Percentiles rank a stretch among this genome's conserved stretches.
phyloP scores from a whole-genome alignment of 2,888 invertebrate species.

The Nyleta sp. region DNA sequence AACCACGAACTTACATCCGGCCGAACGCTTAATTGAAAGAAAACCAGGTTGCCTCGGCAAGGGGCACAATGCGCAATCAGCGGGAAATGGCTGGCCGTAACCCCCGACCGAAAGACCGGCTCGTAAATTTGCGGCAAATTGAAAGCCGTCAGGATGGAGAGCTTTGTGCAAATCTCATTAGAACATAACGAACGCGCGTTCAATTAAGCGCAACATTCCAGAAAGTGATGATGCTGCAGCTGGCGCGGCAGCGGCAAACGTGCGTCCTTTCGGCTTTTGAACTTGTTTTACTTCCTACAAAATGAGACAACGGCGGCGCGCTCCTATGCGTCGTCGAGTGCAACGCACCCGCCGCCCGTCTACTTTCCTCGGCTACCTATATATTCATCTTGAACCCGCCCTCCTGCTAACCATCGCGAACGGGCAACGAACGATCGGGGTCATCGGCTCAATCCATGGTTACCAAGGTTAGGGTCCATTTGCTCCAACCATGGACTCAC shows the following conservation, averaged over 20 bases:
- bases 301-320: conserved; percentile 48
- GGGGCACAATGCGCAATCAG: conserved; percentile 1
- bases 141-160: conserved; percentile 1
- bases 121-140: conserved; percentile 13
- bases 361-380: conserved; percentile 58
- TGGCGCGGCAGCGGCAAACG: not conserved
- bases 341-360: conserved; percentile 58
- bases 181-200: conserved; percentile 11
- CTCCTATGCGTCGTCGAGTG: conserved; percentile 54
- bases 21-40: too few relatives aligned
- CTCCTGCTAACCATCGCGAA: conserved; percentile 57
- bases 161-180: conserved; percentile 18
- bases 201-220: conserved; percentile 12
- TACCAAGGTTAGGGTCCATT: conserved; percentile 77
- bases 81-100: too few relatives aligned
- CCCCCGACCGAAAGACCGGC: conserved; percentile 2
- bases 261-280: conserved; percentile 18
- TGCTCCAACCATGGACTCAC: conserved; percentile 60
- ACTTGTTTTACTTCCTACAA: conserved; percentile 60
- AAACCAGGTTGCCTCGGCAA: too few relatives aligned
- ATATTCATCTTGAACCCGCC: conserved; percentile 60
- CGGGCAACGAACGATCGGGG: conserved; percentile 76
- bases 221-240: not conserved
- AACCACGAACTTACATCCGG: too few relatives aligned
- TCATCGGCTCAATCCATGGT: conserved; percentile 77